Percentiles rank a stretch among this genome's conserved stretches.
phyloP scores from a whole-genome alignment of 2,797 vertebrate genomes.

The Peromyscus aztecus region DNA sequence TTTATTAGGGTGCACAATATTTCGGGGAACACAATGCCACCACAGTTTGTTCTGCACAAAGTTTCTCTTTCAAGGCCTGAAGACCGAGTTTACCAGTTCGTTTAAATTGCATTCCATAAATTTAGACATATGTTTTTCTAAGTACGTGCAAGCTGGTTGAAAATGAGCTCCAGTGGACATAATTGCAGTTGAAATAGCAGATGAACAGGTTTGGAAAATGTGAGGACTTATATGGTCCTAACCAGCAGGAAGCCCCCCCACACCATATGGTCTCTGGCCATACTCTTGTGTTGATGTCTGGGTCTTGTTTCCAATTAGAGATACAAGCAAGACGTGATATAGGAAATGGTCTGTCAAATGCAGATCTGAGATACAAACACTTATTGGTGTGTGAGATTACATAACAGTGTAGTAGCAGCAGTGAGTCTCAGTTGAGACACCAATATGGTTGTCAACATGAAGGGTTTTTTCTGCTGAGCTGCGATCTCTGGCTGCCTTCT shows the following conservation, averaged over 20 bases:
- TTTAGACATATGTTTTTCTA: not conserved
- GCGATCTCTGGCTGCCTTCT: conserved; percentile 97
- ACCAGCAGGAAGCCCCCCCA: not conserved
- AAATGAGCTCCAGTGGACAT: not conserved
- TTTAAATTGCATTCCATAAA: not conserved
- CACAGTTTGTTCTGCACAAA: not conserved
- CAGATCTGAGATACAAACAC: not conserved
- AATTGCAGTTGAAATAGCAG: not conserved
- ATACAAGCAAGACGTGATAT: not conserved
- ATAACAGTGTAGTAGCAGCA: conserved; percentile 95
- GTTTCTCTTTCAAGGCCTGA: not conserved
- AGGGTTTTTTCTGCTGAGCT: conserved; percentile 95
- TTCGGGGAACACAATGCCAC: too few species aligned
- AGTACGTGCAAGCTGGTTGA: not conserved
- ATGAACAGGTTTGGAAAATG: not conserved
- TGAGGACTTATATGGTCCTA: not conserved
- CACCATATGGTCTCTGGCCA: conserved; percentile 11
- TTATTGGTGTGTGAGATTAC: conserved; percentile 71
- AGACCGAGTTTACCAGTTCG: not conserved
- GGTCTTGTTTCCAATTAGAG: conserved; percentile 13
- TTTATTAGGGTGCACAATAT: too few species aligned
- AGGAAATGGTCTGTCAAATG: not conserved
- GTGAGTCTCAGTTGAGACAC: conserved; percentile 97
- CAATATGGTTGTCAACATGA: conserved; percentile 95
- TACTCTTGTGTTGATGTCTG: not conserved